phyloP scores from a whole-genome alignment of 2,888 invertebrate genomes.

The Baronia brevicornis region DNA sequence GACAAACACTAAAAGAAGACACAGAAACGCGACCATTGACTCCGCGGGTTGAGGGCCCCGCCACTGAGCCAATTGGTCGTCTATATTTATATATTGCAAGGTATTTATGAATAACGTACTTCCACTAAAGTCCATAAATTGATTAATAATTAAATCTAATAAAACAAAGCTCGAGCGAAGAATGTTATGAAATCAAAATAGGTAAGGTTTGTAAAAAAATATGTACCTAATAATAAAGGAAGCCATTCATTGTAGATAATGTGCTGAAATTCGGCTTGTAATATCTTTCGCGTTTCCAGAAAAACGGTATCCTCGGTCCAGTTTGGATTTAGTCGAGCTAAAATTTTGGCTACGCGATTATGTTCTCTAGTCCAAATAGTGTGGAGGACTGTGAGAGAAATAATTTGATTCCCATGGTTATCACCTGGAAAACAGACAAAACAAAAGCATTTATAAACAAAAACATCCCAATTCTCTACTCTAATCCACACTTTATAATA shows the following conservation, averaged over 20 bases:
- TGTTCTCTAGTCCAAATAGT: conserved; percentile 86
- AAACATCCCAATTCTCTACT: not conserved
- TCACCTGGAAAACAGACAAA: conserved; percentile 80
- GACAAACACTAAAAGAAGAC: no score
- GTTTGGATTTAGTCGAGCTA: conserved; percentile 80
- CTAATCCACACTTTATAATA: no score
- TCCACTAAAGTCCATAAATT: no score
- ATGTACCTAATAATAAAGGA: conserved; percentile 81
- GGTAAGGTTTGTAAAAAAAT: not conserved
- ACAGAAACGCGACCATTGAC: no score
- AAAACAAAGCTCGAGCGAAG: no score
- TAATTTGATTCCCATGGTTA: conserved; percentile 84
- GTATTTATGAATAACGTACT: no score
- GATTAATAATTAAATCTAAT: no score
- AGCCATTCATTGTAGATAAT: conserved; percentile 88
- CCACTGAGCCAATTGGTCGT: no score
- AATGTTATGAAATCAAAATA: no score
- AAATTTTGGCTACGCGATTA: conserved; percentile 81
- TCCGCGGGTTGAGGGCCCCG: no score
- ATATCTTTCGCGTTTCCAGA: conserved; percentile 82
- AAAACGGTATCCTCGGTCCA: conserved; percentile 84
- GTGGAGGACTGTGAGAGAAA: conserved; percentile 83
- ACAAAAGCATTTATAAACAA: not conserved
- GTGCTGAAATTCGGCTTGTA: conserved; percentile 86
- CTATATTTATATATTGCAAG: no score